These are phyloP conservation scores for Strigamia crassipes DNA, from an alignment of 2,888 invertebrate genomes.

Conservation along the genomic window DNA sequence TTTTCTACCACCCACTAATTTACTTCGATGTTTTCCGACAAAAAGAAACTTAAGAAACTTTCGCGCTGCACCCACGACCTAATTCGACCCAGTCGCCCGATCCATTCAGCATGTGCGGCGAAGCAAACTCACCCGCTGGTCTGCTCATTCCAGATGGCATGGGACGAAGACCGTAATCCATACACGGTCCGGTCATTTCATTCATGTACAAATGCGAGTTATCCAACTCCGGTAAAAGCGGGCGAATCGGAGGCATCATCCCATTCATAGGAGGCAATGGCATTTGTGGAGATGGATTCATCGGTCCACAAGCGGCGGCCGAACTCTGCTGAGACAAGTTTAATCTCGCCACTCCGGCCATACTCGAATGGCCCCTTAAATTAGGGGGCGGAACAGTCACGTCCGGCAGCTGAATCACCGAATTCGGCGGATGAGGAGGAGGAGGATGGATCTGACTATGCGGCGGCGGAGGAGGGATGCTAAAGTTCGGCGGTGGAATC, in stretches of 20 bases:
- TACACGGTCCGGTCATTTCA: conserved; percentile 41
- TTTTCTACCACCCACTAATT: no score
- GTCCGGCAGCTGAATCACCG: conserved; percentile 47
- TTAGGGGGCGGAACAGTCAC: conserved; percentile 47
- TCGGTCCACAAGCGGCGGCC: not conserved
- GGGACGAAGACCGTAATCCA: conserved; percentile 11
- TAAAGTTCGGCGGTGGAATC: conserved; percentile 49
- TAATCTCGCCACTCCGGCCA: not conserved
- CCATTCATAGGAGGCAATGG: conserved; percentile 23
- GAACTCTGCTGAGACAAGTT: conserved; percentile 19
- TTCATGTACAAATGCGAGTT: conserved; percentile 5
- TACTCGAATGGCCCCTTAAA: not conserved
- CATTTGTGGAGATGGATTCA: conserved; percentile 32
- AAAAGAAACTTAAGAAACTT: no score
- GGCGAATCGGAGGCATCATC: conserved; percentile 41
- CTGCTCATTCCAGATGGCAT: conserved; percentile 10
- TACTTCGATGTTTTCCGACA: no score
- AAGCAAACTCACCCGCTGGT: conserved; percentile 19
- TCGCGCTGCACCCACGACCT: no score
- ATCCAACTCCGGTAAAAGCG: conserved; percentile 5
- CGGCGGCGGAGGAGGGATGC: conserved; percentile 18
- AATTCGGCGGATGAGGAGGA: not conserved
- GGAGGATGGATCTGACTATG: not conserved
- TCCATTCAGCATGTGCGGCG: no score
- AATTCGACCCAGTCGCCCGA: no score